Evolutionary conservation across 2,113 vertebrate species (phyloP).

Genomic region (Rhinopithecus roxellana): DNA sequence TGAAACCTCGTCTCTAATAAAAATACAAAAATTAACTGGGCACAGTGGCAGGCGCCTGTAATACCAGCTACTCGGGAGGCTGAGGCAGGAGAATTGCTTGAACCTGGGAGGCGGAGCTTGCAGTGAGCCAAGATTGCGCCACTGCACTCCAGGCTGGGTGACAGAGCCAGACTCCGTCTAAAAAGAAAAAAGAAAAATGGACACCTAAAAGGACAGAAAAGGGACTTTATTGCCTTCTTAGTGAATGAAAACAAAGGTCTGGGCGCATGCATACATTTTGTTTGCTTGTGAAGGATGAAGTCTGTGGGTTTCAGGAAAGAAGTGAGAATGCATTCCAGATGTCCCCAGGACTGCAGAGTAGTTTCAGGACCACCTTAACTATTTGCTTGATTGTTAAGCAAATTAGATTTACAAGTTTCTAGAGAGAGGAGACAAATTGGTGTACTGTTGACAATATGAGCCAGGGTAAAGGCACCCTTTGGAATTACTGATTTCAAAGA

Average conservation of each 20-base stretch:
- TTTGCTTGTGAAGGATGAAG: background rate
- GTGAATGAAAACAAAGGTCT: background rate
- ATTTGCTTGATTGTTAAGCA: background rate
- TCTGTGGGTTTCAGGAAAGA: background rate
- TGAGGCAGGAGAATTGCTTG: too few relatives aligned
- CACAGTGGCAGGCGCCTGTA: too few relatives aligned
- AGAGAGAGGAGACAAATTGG: slow-evolving; percentile 13
- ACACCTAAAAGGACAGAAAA: background rate
- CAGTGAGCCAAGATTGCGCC: too few relatives aligned
- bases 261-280: background rate
- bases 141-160: too few relatives aligned
- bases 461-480: slow-evolving; percentile 17
- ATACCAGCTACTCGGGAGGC: too few relatives aligned
- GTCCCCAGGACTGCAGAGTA: background rate
- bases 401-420: slow-evolving; percentile 16
- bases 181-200: background rate
- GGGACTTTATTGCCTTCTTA: background rate
- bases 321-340: background rate
- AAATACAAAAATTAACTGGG: too few relatives aligned
- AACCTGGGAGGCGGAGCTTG: too few relatives aligned
- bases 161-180: too few relatives aligned
- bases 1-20: too few relatives aligned
- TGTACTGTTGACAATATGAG: background rate
- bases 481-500: slow-evolving; percentile 74
- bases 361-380: background rate